Conservation (phyloP, 2,113 vertebrate genomes). For the Tychaedon coryphoeus region DNA sequence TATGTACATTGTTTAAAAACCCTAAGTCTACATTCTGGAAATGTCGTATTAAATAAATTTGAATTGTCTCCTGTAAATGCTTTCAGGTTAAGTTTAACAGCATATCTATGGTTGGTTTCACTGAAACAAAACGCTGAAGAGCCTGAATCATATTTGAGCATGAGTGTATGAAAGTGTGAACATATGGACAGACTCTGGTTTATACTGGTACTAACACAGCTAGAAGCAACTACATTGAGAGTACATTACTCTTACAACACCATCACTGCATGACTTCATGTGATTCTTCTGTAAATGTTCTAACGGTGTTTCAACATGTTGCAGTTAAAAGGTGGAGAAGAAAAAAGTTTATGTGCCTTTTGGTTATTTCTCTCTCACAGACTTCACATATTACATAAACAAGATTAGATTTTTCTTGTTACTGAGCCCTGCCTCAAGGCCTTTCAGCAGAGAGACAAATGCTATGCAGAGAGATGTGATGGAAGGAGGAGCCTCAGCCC, state of each 20-base stretch:
- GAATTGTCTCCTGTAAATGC: background rate
- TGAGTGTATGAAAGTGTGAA: background rate
- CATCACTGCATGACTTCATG: background rate
- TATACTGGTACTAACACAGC: background rate
- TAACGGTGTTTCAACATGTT: background rate
- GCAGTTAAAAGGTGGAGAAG: background rate
- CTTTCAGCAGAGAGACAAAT: background rate
- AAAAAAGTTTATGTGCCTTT: background rate
- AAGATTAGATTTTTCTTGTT: background rate
- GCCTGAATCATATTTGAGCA: background rate
- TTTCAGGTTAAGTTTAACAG: background rate
- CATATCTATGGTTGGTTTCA: background rate
- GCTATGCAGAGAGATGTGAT: background rate
- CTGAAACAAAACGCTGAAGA: background rate
- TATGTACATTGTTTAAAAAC: background rate
- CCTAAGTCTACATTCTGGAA: background rate
- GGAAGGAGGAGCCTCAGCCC: background rate
- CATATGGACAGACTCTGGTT: background rate
- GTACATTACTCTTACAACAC: background rate
- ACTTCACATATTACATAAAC: background rate
- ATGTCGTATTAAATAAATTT: background rate
- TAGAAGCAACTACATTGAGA: background rate
- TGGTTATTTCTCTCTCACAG: background rate
- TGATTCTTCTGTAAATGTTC: background rate
- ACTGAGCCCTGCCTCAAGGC: background rate